Conservation (phyloP, 2,113 vertebrate species). For the Mesocricetus auratus region DNA sequence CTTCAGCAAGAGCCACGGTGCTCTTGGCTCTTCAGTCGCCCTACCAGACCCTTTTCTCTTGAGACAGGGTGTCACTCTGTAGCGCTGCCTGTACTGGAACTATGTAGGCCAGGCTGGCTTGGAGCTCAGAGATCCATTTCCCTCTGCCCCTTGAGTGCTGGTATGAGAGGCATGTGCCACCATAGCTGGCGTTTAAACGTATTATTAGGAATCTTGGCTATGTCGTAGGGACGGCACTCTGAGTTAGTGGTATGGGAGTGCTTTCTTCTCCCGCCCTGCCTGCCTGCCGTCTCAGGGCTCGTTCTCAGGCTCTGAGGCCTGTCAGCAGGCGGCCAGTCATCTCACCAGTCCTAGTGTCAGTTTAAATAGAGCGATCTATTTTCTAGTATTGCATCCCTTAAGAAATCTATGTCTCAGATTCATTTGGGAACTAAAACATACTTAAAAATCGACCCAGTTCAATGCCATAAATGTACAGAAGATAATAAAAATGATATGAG, state of each 20-base stretch:
- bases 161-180: background rate
- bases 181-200: background rate
- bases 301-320: background rate
- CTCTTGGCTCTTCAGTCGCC: too few relatives aligned
- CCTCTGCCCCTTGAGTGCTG: background rate
- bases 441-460: constrained; percentile 18
- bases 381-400: constrained; percentile 24
- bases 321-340: too few relatives aligned
- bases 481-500: background rate
- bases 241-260: too few relatives aligned
- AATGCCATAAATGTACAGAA: constrained; percentile 34
- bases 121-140: background rate
- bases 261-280: background rate
- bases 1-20: background rate
- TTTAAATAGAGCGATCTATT: constrained; percentile 46
- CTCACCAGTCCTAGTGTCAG: background rate
- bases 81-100: background rate
- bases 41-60: background rate
- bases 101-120: background rate
- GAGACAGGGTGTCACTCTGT: background rate
- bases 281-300: too few relatives aligned
- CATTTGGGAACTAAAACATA: constrained; percentile 58
- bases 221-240: background rate
- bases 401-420: constrained; percentile 10
- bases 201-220: background rate